Base-by-base conservation (phyloP, 2,888 invertebrate genomes). In the Drosophila anomalipes region DNA sequence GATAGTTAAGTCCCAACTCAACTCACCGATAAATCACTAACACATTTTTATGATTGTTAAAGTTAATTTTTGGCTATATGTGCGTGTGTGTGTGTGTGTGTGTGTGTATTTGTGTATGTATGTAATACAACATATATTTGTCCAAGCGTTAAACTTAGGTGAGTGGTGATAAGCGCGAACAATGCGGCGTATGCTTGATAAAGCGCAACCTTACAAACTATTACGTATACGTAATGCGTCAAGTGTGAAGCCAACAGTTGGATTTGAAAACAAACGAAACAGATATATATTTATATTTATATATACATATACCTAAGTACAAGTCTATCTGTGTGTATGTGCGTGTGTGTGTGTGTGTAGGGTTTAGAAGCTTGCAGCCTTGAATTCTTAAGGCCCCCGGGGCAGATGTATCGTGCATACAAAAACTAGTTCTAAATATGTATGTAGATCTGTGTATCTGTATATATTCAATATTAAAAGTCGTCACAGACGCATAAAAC, bases 351-450 rank as follows among this genome's bases (percentile, higher is more conserved):
- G 26, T 56, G 49, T 62, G 41, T 37, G 49, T 61, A 35, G 64
- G 44, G 44, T 67, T 47, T 67, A 70, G 79, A 79, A 76, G 77
- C 77, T 44, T 53, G 0, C 61, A 79, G 33, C 79, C 79, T 79
- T 79, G 76, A 64, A 28, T 64, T 47, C 74, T 61, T 67, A 30
- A 67, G 66, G 33, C 59, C 71, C 61, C 41, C 32, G 12, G 9
- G 51, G 72, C 75, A 76, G 69, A 74, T 79, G 62, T 72, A 60
- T 67, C 57, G 35, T 71, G 74, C 58, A 68, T 51, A 71, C 56
- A 41, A 72, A 86, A 87, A 86, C 87, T 77, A 86, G 88, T 86
- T 86, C 86, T 86, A 84, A 81, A 80, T 41, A 16, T 49, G 9
- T 37, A n/a, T 54, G 12, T 62, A 26, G 51, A 7, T 63, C n/a